Base-by-base conservation (phyloP, 2,113 vertebrate genomes). In the Seriola dumerili region DNA sequence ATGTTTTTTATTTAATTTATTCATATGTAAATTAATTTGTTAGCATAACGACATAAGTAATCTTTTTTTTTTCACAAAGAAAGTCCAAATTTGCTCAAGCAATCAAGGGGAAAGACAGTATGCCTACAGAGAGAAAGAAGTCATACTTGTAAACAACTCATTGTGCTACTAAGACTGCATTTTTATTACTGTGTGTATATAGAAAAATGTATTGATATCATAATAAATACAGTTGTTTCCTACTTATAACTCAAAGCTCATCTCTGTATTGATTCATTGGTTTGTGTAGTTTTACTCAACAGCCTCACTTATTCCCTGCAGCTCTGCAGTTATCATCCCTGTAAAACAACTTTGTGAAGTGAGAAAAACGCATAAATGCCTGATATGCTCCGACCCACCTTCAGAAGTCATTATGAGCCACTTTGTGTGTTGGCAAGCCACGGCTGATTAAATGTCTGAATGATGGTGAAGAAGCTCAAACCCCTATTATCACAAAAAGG, bases 141-240 rank as follows among this genome's bases (percentile, higher is more conserved):
- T 88, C 74, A 84, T 87, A 82, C 87, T 88, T 92, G 84, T 92
- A 92, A 92, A 91, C 66, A 86, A 83, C 58, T 91, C 89, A 91
- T 91, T 91, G 91, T 91, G 90, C 93, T 92, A 91, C 88, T 89
- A 89, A 90, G 84, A 92, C 88, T 93, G 82, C 86, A 85, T 94
- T 95, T 95, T 94, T 94, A 93, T 94, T 94, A 91, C 86, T 91
- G 76, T 92, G 81, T 95, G 92, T 95, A 94, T 85, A 95, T 94
- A 95, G 65, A 87, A 83, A 87, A 88, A 92, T 91, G 92, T 91
- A 94, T 94, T 94, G 92, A 95, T 95, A 95, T 94, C 89, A 93
- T 94, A 95, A 94, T 92, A 93, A 96, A 95, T 92, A 94, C 91
- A 90, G 67, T 94, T 91, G 91, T 95, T 95, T 96, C 92, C 67